Evolutionary conservation across 2,888 invertebrate species (phyloP).

Genomic region (Apocheima hispidaria): DNA sequence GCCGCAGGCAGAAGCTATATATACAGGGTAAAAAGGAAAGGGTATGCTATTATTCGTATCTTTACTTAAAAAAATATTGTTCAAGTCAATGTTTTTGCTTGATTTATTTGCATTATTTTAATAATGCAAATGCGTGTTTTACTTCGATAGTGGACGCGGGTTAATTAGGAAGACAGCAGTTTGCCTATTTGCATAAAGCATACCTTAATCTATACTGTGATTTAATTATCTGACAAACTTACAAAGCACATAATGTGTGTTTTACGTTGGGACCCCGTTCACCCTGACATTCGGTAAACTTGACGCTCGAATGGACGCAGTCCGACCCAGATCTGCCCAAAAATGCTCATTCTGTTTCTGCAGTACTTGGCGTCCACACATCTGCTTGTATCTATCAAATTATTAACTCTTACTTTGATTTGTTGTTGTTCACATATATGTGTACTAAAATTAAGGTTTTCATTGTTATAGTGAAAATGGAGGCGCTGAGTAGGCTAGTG

Average conservation of each 20-base stretch:
- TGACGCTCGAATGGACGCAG: slow-evolving; percentile 53
- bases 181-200: slow-evolving; percentile 22
- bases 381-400: slow-evolving; percentile 17
- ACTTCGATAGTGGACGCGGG: slow-evolving; percentile 7
- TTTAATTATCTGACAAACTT: slow-evolving; percentile 27
- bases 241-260: slow-evolving; percentile 30
- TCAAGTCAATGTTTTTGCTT: background rate
- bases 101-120: background rate
- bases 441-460: slow-evolving; percentile 32
- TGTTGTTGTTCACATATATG: slow-evolving; percentile 4
- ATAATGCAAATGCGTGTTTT: slow-evolving; percentile 9
- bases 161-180: slow-evolving; percentile 29
- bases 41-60: no score
- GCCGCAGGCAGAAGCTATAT: no score
- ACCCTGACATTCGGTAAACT: slow-evolving; percentile 74
- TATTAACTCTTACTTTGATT: slow-evolving; percentile 4
- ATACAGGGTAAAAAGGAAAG: no score
- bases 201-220: background rate
- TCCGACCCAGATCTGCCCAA: slow-evolving; percentile 45
- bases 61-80: background rate
- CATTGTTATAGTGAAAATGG: slow-evolving; percentile 86
- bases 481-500: slow-evolving; percentile 84
- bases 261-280: slow-evolving; percentile 54
- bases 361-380: slow-evolving; percentile 46
- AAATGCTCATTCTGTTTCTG: slow-evolving; percentile 51